Conservation (phyloP, 2,888 invertebrate species). For the Mayetiola destructor region DNA sequence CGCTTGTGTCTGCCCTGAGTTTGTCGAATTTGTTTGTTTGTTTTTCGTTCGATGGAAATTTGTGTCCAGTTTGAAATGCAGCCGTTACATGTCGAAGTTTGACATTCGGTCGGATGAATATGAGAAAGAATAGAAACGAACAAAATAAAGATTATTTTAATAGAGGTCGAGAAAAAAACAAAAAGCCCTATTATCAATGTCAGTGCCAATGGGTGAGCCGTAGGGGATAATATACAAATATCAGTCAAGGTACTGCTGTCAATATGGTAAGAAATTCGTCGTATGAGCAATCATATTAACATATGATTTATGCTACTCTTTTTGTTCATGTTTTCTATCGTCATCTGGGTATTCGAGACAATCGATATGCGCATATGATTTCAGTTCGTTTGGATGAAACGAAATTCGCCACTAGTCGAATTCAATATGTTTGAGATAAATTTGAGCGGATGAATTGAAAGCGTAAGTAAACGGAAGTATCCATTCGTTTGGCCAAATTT, state of each 20-base stretch:
- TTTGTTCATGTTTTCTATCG: background rate
- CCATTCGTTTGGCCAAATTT: too few species aligned
- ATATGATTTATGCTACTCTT: background rate
- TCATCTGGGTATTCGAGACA: background rate
- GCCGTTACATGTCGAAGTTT: slow-evolving; percentile 5
- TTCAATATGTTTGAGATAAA: background rate
- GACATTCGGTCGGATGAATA: background rate
- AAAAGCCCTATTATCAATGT: too few species aligned
- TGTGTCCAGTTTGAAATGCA: background rate
- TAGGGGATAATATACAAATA: background rate
- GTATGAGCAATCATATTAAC: slow-evolving; percentile 5
- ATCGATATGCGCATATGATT: background rate
- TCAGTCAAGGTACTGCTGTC: too few species aligned
- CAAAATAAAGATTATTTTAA: too few species aligned
- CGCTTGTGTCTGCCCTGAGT: slow-evolving; percentile 42
- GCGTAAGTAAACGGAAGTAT: too few species aligned
- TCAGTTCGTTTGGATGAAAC: background rate
- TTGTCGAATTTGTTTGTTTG: background rate
- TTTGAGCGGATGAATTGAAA: too few species aligned
- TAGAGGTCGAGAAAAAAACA: background rate
- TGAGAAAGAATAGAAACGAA: background rate
- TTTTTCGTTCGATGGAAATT: background rate
- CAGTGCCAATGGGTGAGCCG: slow-evolving; percentile 7
- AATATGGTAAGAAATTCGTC: too few species aligned
- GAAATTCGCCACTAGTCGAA: background rate